Conservation (phyloP, 2,113 vertebrate genomes). For the Ivindomyrus marchei region DNA sequence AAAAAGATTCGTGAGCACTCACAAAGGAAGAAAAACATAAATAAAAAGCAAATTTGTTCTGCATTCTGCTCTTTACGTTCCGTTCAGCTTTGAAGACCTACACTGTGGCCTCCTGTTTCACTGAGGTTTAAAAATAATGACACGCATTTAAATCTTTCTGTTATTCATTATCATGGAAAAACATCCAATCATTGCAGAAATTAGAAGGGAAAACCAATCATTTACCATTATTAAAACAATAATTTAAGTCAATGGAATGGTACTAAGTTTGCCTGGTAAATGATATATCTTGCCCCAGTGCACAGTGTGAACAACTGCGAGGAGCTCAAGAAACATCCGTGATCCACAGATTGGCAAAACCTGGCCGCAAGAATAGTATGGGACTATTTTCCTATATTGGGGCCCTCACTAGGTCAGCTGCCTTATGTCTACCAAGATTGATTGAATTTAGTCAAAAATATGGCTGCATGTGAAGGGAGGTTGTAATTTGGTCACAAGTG, state of each 20-base stretch:
- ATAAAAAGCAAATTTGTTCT: not conserved
- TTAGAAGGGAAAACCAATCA: not conserved
- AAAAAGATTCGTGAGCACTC: too few species aligned
- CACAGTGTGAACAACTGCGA: not conserved
- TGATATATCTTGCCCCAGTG: not conserved
- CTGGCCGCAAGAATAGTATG: not conserved
- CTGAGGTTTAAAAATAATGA: not conserved
- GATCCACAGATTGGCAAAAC: not conserved
- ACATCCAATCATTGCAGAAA: not conserved
- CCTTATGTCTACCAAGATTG: not conserved
- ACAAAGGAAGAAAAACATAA: not conserved
- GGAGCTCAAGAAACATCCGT: not conserved
- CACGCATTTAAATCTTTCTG: not conserved
- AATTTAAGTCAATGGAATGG: not conserved
- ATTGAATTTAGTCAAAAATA: not conserved
- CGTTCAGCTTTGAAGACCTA: not conserved
- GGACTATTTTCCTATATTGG: not conserved
- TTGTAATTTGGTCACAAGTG: not conserved
- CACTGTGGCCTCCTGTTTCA: not conserved
- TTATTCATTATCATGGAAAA: not conserved
- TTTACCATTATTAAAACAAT: not conserved
- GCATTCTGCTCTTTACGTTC: not conserved
- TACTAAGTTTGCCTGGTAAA: not conserved
- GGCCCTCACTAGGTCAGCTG: not conserved
- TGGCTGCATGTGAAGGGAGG: not conserved